phyloP scores from a whole-genome alignment of 2,888 invertebrate species.

The Spodoptera exigua region DNA sequence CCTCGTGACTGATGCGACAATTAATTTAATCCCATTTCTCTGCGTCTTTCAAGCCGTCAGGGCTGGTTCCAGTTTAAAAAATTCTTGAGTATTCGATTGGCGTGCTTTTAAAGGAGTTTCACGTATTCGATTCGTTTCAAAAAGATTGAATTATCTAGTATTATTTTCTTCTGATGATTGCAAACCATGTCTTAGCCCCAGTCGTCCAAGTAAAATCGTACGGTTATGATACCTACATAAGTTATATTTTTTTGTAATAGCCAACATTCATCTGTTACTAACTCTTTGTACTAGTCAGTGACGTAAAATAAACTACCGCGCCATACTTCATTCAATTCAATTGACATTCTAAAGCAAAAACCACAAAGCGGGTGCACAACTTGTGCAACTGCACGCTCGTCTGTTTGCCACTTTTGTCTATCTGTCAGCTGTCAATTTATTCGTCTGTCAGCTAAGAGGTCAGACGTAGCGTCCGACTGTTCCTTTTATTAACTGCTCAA shows the following conservation, averaged over 20 bases:
- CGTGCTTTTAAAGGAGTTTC: constrained; percentile 5
- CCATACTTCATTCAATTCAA: constrained; percentile 38
- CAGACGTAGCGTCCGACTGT: constrained; percentile 49
- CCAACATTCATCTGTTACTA: background rate
- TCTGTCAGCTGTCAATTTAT: constrained; percentile 53
- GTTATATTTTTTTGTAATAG: no score
- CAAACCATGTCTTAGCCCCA: no score
- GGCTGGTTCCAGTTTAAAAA: constrained; percentile 67
- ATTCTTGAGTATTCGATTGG: constrained; percentile 1
- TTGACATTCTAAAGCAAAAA: constrained; percentile 44
- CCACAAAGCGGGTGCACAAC: constrained; percentile 52
- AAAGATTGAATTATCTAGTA: background rate
- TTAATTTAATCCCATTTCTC: constrained; percentile 90
- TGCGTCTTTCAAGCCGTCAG: constrained; percentile 84
- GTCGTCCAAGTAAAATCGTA: no score
- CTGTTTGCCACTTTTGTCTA: constrained; percentile 46
- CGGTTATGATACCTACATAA: no score
- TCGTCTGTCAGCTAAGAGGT: constrained; percentile 56
- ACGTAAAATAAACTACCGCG: constrained; percentile 8
- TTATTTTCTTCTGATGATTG: background rate
- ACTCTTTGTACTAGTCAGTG: background rate
- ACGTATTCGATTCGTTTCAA: background rate
- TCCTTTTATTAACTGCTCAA: constrained; percentile 49
- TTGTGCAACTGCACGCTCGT: constrained; percentile 47
- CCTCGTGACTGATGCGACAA: constrained; percentile 89